Conservation (phyloP, 2,113 vertebrate genomes). For the Zosterops borbonicus region DNA sequence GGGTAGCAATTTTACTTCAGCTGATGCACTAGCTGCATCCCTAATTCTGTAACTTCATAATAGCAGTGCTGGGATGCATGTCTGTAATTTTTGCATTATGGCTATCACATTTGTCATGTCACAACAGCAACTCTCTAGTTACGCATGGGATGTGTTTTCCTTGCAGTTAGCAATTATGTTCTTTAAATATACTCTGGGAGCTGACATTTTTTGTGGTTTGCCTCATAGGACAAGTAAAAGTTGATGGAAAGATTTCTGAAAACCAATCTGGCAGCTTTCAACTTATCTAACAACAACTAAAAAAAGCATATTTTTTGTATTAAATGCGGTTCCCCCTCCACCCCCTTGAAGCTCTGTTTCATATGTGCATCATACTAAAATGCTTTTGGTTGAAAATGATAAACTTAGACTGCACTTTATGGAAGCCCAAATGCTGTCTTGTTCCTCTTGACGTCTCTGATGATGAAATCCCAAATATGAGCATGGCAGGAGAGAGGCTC, state of each 20-base stretch:
- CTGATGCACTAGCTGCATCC: background rate
- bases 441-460: background rate
- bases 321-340: background rate
- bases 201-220: constrained; percentile 17
- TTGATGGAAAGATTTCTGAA: constrained; percentile 50
- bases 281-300: background rate
- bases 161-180: constrained; percentile 36
- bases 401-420: background rate
- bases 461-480: background rate
- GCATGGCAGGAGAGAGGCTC: background rate
- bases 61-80: background rate
- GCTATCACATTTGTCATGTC: background rate
- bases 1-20: background rate
- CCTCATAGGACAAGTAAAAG: constrained; percentile 36
- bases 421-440: background rate
- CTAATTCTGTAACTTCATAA: constrained; percentile 13
- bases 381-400: background rate
- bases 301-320: background rate
- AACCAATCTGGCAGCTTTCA: constrained; percentile 37
- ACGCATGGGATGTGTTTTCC: background rate
- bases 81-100: constrained; percentile 36
- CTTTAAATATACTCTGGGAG: constrained; percentile 40
- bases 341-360: background rate
- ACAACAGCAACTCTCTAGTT: constrained; percentile 6
- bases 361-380: background rate